Evolutionary conservation across 2,797 vertebrate species (phyloP).

Genomic region (Brachyalestes nurse): DNA sequence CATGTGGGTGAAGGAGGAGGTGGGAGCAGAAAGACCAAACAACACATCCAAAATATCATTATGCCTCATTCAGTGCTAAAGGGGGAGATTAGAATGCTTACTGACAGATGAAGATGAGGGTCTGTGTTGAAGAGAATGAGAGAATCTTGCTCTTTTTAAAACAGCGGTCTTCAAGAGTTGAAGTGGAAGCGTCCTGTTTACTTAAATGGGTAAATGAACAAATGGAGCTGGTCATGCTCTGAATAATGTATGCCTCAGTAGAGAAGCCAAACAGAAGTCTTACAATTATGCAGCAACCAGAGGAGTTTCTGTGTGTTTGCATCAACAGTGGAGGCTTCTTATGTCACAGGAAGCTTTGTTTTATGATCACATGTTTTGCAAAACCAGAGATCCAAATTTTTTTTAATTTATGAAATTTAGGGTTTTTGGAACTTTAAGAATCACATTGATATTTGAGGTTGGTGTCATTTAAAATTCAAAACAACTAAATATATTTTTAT

Average conservation of each 20-base stretch:
- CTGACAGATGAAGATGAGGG: neutral
- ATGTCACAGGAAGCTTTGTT: too few species aligned
- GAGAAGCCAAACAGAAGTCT: neutral
- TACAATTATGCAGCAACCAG: constrained; percentile 25
- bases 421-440: too few species aligned
- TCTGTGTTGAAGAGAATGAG: neutral
- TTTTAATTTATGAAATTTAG: too few species aligned
- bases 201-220: constrained; percentile 19
- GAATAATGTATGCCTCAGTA: constrained; percentile 28
- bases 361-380: too few species aligned
- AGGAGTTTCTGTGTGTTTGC: too few species aligned
- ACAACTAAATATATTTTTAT: too few species aligned
- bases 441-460: too few species aligned
- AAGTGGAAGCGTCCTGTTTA: constrained; percentile 11
- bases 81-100: neutral
- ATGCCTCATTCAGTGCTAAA: constrained; percentile 2
- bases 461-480: too few species aligned
- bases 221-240: constrained; percentile 16
- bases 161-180: neutral
- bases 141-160: neutral
- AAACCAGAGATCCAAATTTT: too few species aligned
- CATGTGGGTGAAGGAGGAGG: neutral
- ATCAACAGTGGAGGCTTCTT: too few species aligned
- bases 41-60: neutral
- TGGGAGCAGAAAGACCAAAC: neutral